phyloP scores from a whole-genome alignment of 2,797 vertebrate genomes.

The Pseudotriccus pelzelni region DNA sequence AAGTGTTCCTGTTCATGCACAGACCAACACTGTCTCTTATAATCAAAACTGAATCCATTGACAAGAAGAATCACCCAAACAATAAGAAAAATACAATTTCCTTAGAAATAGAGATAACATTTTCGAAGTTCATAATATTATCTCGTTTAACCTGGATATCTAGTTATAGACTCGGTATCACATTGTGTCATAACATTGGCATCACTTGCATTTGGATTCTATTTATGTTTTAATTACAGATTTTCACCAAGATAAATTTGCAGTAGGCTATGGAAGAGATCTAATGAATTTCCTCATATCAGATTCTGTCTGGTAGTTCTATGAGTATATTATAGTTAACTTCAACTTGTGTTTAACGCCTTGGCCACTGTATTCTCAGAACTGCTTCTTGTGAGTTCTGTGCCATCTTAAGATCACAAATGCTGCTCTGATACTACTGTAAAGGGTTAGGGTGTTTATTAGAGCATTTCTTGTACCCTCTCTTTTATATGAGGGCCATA shows the following conservation, averaged over 20 bases:
- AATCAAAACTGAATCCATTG: not conserved
- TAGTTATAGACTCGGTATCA: not conserved
- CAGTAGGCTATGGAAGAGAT: not conserved
- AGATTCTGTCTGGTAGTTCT: not conserved
- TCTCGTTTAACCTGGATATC: not conserved
- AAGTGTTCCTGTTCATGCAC: not conserved
- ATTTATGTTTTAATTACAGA: constrained; percentile 7
- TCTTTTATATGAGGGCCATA: not conserved
- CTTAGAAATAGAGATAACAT: not conserved
- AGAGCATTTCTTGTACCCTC: not conserved
- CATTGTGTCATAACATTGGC: not conserved
- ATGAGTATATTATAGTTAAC: not conserved
- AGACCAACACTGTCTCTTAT: not conserved
- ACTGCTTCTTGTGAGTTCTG: not conserved
- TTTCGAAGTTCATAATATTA: not conserved
- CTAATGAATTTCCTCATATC: not conserved
- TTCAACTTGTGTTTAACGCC: not conserved
- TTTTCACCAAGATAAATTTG: not conserved
- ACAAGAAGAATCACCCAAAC: not conserved
- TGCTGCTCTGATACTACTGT: not conserved
- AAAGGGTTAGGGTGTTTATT: not conserved
- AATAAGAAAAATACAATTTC: constrained; percentile 4
- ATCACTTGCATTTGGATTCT: not conserved
- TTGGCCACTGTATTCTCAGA: not conserved
- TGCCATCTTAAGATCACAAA: not conserved